These are phyloP conservation scores for Molossus molossus DNA, from an alignment of 2,797 vertebrate species.

Conservation along the genomic window DNA sequence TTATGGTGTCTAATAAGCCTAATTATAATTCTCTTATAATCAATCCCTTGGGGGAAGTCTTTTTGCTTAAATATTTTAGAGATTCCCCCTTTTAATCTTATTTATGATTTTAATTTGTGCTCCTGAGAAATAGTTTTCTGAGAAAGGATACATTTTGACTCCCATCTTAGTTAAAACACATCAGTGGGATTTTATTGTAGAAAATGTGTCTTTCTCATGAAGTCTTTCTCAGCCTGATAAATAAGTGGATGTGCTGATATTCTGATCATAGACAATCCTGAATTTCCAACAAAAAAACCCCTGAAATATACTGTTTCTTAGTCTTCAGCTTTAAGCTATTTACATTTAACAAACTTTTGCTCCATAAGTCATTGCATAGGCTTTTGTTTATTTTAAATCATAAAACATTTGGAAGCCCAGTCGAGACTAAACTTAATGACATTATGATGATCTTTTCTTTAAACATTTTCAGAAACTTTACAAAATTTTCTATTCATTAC, in stretches of 20 bases:
- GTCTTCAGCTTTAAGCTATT: conserved; percentile 31
- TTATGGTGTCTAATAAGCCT: conserved; percentile 56
- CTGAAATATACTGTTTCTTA: conserved; percentile 3
- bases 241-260: neutral
- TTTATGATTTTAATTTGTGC: conserved; percentile 74
- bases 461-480: conserved; percentile 60
- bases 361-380: conserved; percentile 29
- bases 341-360: conserved; percentile 57
- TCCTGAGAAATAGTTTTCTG: conserved; percentile 65
- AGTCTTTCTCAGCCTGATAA: neutral
- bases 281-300: conserved; percentile 46
- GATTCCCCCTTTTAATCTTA: conserved; percentile 52
- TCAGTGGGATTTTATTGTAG: conserved; percentile 34
- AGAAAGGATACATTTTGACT: conserved; percentile 54
- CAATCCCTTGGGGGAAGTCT: conserved; percentile 49
- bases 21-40: conserved; percentile 60
- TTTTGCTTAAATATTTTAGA: conserved; percentile 70
- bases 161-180: conserved; percentile 36
- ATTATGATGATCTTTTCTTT: conserved; percentile 62
- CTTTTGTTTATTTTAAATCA: neutral
- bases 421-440: conserved; percentile 24
- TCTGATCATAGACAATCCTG: neutral
- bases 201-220: neutral
- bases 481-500: conserved; percentile 50
- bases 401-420: conserved; percentile 38